Percentiles rank a stretch among this genome's conserved stretches.
These are phyloP conservation scores for Kobus ellipsiprymnus DNA, from an alignment of 2,113 vertebrate species.

Conservation along the genomic window DNA sequence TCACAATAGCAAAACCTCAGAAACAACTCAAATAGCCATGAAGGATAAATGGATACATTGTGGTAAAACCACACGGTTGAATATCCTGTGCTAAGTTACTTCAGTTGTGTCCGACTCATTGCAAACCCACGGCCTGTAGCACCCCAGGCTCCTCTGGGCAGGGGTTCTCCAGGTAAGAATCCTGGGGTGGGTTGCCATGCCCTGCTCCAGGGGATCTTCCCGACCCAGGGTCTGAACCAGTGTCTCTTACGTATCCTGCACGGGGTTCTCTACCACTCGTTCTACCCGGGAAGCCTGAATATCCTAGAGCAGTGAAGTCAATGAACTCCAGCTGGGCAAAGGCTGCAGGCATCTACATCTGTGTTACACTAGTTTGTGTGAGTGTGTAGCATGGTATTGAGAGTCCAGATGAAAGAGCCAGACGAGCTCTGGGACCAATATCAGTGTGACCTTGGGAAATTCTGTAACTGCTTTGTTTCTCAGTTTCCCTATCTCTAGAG, in stretches of 20 bases:
- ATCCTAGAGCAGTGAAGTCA: neutral
- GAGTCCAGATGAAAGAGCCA: fast-evolving
- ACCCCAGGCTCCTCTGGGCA: neutral
- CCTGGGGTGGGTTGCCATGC: neutral
- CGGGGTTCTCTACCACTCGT: neutral
- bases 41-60: too few relatives aligned
- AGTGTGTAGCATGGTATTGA: fast-evolving
- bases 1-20: neutral
- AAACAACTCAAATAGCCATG: neutral
- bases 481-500: neutral
- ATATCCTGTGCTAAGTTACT: neutral
- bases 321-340: neutral
- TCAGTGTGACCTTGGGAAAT: neutral
- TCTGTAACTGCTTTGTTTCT: neutral
- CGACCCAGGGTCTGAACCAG: neutral
- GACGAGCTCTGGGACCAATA: too few relatives aligned
- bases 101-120: neutral
- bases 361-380: neutral
- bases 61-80: neutral
- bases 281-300: neutral
- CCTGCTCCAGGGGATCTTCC: neutral
- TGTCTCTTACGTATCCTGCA: neutral
- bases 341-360: neutral
- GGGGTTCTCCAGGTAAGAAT: neutral
- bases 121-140: neutral